Conservation (phyloP, 2,113 vertebrate genomes). For the Petaurus breviceps region DNA sequence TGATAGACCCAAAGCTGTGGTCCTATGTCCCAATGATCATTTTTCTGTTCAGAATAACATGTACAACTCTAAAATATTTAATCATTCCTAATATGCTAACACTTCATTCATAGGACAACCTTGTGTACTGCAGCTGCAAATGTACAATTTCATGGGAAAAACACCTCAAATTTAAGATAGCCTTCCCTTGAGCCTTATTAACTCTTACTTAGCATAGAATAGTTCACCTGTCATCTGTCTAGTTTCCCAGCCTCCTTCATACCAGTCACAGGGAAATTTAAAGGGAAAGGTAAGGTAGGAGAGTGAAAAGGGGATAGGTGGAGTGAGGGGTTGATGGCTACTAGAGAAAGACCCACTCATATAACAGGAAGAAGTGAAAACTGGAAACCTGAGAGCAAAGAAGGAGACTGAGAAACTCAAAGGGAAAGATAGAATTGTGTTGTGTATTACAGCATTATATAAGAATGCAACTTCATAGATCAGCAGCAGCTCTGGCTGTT, state of each 20-base stretch:
- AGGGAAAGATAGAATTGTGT: background rate
- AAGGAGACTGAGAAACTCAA: background rate
- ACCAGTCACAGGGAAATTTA: background rate
- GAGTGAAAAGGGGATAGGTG: background rate
- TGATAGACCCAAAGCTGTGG: background rate
- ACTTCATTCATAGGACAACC: background rate
- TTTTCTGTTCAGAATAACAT: background rate
- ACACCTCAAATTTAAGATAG: background rate
- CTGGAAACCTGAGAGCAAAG: background rate
- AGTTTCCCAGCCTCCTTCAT: constrained; percentile 11
- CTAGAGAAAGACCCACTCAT: background rate
- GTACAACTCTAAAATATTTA: background rate
- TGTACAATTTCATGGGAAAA: background rate
- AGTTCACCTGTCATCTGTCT: constrained; percentile 41
- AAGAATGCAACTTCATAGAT: background rate
- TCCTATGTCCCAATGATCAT: background rate
- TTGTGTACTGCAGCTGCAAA: background rate
- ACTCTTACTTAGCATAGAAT: constrained; percentile 51
- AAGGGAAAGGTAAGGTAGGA: background rate
- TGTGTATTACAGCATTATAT: background rate
- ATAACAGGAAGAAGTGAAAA: background rate
- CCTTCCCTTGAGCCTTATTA: background rate
- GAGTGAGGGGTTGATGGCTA: background rate
- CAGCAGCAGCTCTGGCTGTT: too few relatives aligned
- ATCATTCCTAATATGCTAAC: background rate